Conservation (phyloP, 2,797 vertebrate species). For the Silurus aristotelis region DNA sequence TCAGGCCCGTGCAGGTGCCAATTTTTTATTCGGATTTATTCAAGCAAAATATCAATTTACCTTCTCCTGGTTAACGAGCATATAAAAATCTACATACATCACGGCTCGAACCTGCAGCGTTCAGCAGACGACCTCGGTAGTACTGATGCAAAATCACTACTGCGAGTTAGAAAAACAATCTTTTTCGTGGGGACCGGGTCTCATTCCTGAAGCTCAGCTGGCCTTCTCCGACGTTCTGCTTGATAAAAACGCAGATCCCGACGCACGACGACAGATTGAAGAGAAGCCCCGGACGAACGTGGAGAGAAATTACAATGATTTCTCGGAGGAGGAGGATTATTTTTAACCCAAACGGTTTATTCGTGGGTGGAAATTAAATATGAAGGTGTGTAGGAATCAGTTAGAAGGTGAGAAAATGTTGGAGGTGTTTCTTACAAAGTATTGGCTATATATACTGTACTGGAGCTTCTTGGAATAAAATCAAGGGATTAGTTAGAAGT, state of each 20-base stretch:
- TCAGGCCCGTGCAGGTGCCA: neutral
- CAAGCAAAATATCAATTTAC: neutral
- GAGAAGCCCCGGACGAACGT: neutral
- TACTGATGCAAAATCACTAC: neutral
- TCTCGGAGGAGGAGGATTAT: neutral
- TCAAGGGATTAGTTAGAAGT: too few species aligned
- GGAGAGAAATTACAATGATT: conserved; percentile 51
- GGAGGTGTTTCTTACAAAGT: conserved; percentile 49
- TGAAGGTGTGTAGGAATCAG: conserved; percentile 69
- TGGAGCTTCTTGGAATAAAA: too few species aligned
- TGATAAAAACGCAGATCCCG: conserved; percentile 39
- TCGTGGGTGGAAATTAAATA: conserved; percentile 73
- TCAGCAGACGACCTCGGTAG: neutral
- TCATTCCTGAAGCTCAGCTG: conserved; percentile 34
- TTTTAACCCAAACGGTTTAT: conserved; percentile 54
- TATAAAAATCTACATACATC: neutral
- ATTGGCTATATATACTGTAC: too few species aligned
- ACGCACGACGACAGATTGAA: conserved; percentile 36
- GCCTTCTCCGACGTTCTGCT: conserved; percentile 17
- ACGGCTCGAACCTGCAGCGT: neutral
- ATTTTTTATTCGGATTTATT: neutral
- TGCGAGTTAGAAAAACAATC: neutral
- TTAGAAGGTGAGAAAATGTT: conserved; percentile 58
- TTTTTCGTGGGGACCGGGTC: conserved; percentile 5
- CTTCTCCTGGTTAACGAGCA: neutral